Base-by-base conservation (phyloP, 2,113 vertebrate species). In the Cyprinodon tularosa region DNA sequence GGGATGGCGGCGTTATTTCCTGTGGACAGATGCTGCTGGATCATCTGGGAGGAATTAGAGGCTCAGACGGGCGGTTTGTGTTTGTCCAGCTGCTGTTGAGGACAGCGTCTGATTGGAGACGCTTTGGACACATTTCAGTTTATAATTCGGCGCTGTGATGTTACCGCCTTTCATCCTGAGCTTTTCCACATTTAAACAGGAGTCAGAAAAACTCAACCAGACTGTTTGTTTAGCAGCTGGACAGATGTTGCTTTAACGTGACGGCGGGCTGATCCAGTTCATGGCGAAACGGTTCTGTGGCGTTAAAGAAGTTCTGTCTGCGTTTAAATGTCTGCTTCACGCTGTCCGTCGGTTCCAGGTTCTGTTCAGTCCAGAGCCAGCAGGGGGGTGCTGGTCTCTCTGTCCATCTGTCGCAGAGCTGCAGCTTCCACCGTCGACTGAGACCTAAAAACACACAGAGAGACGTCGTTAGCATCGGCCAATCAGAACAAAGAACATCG, bases 361-460 rank as follows among this genome's bases (percentile, higher is more conserved):
- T 72, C 76, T 48, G 66, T 72, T 90, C 76, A 92, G 86, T 92
- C 90, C 85, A 92, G 86, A 44, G 90, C 88, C 53, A 91, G 77
- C 0, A 92, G 84, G 0, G 90, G 88, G 0, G 91, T 90, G 81
- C 88, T 90, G 39, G 86, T 92, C 53, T 90, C 91, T 83, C 86
- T 71, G 65, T 89, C 89, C 1, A 67, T 89, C 66, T 83, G 88
- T 47, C 88, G 76, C 1, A 91, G 86, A 22, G 76, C 86, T 74
- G 77, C 91, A 39, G 89, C 68, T 77, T 91, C 88, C 64, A 84
- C 88, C 1, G 40, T 87, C 0, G 91, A 92, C 89, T 90, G 91
- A 81, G 91, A 92, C 84, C 91, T 92, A 84, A 37, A 29, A 81
- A 76, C 67, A 66, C 47, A 89, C 15, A 72, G 63, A 48, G n/a